Evolutionary conservation across 1,140 invertebrate species (phyloP), one percentile per base, ranked within the genome.

Genomic region (Diabrotica undecimpunctata): DNA sequence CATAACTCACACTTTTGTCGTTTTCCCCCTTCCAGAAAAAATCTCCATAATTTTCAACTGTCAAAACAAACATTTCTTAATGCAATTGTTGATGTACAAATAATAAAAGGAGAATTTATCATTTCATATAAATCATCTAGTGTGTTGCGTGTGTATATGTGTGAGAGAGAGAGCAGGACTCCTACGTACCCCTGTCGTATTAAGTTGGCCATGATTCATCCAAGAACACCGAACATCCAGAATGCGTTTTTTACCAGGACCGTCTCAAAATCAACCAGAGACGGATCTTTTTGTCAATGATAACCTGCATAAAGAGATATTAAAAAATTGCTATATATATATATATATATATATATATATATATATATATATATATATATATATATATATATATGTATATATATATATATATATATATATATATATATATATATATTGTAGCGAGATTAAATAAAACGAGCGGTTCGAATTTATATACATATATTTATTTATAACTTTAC

Each of bases 41-140:
- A 46, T 46, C n/a, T 46, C 41, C 8, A 46, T 46, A 46, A 46
- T 46, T 46, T 46, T 46, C 41, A 46, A 46, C 41, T 46, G 41
- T 46, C 41, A 46, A 46, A 46, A 46, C 41, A 46, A 46, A 46
- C 41, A 46, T 46, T 46, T n/a, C 41, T 46, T 46, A 46, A 46
- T 46, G 41, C 41, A 46, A 46, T 46, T 46, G 41, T 46, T 46
- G 41, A 46, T 46, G 41, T 46, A 46, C 41, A 46, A 46, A 46
- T 46, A 46, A 46, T 46, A 46, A 46, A 46, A 46, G 41, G 8
- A 46, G n/a, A 46, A 46, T 46, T 46, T 46, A 46, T 46, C 41
- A 46, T 46, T 46, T 46, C 41, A 46, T 46, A 46, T 46, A 46
- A 46, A 46, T 46, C 41, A 46, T 46, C 41, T 8, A n/a, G 41